Percentiles rank a stretch among this genome's conserved stretches.
phyloP scores from a whole-genome alignment of 2,797 vertebrate species.

The Characodon lateralis region DNA sequence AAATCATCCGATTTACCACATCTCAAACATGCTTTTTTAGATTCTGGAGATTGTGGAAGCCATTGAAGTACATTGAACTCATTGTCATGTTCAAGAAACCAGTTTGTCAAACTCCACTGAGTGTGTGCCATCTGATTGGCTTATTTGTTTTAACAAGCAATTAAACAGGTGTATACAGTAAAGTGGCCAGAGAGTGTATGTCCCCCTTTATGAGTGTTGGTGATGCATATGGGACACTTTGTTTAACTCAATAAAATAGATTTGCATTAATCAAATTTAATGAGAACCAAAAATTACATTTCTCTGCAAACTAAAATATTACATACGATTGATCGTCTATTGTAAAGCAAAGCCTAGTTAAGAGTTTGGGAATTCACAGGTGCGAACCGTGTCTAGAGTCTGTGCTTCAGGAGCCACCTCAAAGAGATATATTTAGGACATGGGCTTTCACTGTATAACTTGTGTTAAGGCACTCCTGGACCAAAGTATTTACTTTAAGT shows the following conservation, averaged over 20 bases:
- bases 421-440: neutral
- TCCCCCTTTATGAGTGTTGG: neutral
- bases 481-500: too few relatives aligned
- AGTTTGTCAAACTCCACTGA: neutral
- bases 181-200: neutral
- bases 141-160: neutral
- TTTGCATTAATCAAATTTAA: neutral
- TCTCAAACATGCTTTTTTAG: neutral
- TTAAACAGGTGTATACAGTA: neutral
- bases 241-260: neutral
- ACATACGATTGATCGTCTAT: neutral
- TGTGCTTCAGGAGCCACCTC: neutral
- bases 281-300: neutral
- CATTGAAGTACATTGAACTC: neutral
- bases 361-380: neutral
- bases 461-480: too few relatives aligned
- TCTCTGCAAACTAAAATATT: neutral
- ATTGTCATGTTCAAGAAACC: neutral
- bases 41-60: neutral
- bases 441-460: neutral
- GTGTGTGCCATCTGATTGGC: neutral
- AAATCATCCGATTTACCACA: neutral
- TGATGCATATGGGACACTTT: neutral
- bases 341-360: neutral
- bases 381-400: neutral